A percentile compares a stretch with the other conserved stretches of the same genome.
Evolutionary conservation across 2,113 vertebrate species (phyloP).

Genomic region (Catagonus wagneri): DNA sequence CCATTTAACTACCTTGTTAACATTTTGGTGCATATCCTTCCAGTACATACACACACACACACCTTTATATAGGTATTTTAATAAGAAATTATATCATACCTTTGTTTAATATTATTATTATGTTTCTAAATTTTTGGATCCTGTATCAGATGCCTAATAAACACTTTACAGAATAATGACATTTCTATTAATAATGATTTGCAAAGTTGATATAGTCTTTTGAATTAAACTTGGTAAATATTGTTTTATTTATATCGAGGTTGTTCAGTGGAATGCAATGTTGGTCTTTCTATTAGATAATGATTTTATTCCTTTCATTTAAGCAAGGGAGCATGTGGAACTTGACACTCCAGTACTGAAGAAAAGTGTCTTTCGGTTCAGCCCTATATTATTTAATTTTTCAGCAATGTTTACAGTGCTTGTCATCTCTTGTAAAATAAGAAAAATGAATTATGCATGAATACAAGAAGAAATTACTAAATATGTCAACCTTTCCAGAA

Average conservation of each 20-base stretch:
- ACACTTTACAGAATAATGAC: neutral
- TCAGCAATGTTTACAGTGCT: constrained; percentile 81
- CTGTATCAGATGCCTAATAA: constrained; percentile 34
- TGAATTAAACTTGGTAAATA: constrained; percentile 53
- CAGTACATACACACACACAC: neutral
- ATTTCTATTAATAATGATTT: constrained; percentile 52
- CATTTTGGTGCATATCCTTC: neutral
- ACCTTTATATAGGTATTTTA: neutral
- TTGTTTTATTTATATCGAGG: constrained; percentile 42
- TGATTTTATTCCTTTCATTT: constrained; percentile 70
- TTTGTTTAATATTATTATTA: constrained; percentile 21
- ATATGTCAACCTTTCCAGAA: constrained; percentile 87
- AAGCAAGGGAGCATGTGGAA: constrained; percentile 65
- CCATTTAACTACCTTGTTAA: neutral
- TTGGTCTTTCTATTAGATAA: constrained; percentile 66
- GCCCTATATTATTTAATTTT: constrained; percentile 62
- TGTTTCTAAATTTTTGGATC: constrained; percentile 40
- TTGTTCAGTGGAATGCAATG: constrained; percentile 63
- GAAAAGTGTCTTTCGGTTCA: constrained; percentile 66
- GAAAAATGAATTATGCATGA: constrained; percentile 85
- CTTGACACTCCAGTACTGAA: constrained; percentile 58
- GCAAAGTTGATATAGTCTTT: constrained; percentile 33
- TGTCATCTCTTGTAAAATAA: constrained; percentile 78
- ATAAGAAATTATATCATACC: neutral
- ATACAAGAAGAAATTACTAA: constrained; percentile 73